Evolutionary conservation across 2,797 vertebrate genomes (phyloP).

Genomic region (Diplodus sargus): DNA sequence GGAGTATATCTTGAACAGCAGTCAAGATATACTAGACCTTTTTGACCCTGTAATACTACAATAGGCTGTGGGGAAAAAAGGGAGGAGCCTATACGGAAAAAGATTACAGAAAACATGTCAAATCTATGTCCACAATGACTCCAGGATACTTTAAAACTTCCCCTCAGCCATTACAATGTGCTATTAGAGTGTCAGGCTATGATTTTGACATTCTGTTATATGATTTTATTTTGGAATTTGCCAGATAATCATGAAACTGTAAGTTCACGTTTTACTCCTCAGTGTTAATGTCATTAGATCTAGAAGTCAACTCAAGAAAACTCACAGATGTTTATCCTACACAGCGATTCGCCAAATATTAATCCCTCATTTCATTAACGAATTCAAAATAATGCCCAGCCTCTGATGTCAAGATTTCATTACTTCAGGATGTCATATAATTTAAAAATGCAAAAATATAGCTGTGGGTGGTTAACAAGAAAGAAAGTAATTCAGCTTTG

Average conservation of each 20-base stretch:
- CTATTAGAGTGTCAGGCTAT: background rate
- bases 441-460: conserved; percentile 1
- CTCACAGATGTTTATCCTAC: background rate
- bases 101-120: too few relatives aligned
- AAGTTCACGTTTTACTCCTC: background rate
- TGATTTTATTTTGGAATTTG: background rate
- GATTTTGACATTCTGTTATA: background rate
- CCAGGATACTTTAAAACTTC: background rate
- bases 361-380: conserved; percentile 1
- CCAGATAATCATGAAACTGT: background rate
- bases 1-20: too few relatives aligned
- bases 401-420: background rate
- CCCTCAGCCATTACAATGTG: background rate
- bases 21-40: too few relatives aligned
- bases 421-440: background rate
- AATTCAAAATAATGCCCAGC: background rate
- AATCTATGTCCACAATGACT: too few relatives aligned
- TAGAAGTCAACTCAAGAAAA: background rate
- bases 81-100: too few relatives aligned
- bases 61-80: too few relatives aligned
- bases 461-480: background rate
- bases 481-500: conserved; percentile 20
- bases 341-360: background rate
- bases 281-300: background rate
- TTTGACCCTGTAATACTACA: too few relatives aligned